Conservation (phyloP, 2,888 invertebrate species). For the Brachynemurus nebulosus region DNA sequence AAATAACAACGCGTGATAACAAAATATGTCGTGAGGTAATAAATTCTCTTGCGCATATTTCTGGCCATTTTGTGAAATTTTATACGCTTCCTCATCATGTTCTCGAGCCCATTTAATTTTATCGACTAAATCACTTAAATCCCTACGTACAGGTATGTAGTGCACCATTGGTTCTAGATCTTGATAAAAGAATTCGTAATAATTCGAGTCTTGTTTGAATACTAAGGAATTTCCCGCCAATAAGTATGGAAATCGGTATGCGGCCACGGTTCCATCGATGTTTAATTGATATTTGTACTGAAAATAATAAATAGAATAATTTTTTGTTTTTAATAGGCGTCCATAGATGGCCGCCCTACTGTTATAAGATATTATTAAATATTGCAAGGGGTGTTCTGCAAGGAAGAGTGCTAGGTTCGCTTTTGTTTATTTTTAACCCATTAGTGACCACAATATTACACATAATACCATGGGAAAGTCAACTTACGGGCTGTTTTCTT, state of each 20-base stretch:
- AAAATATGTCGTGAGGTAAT: constrained; percentile 71
- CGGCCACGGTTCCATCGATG: constrained; percentile 93
- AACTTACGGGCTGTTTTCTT: too few species aligned
- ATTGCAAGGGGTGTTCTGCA: too few species aligned
- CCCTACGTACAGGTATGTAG: constrained; percentile 66
- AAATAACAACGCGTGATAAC: constrained; percentile 68
- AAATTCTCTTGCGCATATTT: constrained; percentile 63
- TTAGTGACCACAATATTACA: too few species aligned
- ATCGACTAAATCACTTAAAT: constrained; percentile 68
- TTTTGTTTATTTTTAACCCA: too few species aligned
- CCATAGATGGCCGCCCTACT: too few species aligned
- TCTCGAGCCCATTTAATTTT: constrained; percentile 63
- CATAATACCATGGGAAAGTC: too few species aligned
- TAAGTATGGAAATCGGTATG: constrained; percentile 86
- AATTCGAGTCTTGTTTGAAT: constrained; percentile 86
- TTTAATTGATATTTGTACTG: constrained; percentile 92
- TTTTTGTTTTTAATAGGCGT: too few species aligned
- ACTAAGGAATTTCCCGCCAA: constrained; percentile 77
- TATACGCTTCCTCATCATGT: constrained; percentile 51
- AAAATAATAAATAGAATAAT: too few species aligned
- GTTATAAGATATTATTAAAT: too few species aligned
- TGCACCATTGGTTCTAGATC: constrained; percentile 62
- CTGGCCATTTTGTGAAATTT: constrained; percentile 52
- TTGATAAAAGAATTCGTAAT: constrained; percentile 87
- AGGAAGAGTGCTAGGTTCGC: too few species aligned